Evolutionary conservation across 2,888 invertebrate genomes (phyloP).

Genomic region (Megaustenia siamemsis): DNA sequence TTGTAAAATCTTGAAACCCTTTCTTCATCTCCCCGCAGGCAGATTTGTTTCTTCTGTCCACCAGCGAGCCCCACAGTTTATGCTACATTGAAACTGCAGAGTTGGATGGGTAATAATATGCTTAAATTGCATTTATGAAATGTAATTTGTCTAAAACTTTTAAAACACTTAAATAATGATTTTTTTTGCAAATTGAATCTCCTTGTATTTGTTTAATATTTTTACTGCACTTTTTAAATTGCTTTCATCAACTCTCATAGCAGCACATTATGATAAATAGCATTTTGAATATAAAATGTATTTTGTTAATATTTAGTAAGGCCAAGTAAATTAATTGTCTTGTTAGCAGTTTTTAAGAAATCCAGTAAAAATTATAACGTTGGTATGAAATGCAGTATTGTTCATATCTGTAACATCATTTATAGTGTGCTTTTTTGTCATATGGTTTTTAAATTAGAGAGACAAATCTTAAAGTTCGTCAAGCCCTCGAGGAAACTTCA

Average conservation of each 20-base stretch:
- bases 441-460: slow-evolving; percentile 85
- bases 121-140: too few species aligned
- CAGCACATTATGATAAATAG: too few species aligned
- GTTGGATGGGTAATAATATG: slow-evolving; percentile 89
- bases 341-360: too few species aligned
- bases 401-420: background rate
- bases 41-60: slow-evolving; percentile 94
- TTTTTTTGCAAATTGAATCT: background rate
- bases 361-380: too few species aligned
- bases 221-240: too few species aligned
- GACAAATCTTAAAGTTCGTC: slow-evolving; percentile 98
- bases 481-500: slow-evolving; percentile 95
- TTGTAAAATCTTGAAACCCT: too few species aligned
- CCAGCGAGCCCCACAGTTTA: slow-evolving; percentile 98
- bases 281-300: background rate
- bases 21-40: slow-evolving; percentile 82
- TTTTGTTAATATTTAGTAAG: background rate
- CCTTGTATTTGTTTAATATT: too few species aligned
- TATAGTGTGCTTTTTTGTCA: background rate
- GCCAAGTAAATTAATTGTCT: too few species aligned
- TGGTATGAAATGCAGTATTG: too few species aligned
- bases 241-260: too few species aligned
- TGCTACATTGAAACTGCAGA: slow-evolving; percentile 99
- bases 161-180: background rate
- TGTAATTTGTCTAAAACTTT: too few species aligned